These are phyloP conservation scores for Dipodomys stephensi DNA, from an alignment of 2,113 vertebrate genomes.

Conservation along the genomic window DNA sequence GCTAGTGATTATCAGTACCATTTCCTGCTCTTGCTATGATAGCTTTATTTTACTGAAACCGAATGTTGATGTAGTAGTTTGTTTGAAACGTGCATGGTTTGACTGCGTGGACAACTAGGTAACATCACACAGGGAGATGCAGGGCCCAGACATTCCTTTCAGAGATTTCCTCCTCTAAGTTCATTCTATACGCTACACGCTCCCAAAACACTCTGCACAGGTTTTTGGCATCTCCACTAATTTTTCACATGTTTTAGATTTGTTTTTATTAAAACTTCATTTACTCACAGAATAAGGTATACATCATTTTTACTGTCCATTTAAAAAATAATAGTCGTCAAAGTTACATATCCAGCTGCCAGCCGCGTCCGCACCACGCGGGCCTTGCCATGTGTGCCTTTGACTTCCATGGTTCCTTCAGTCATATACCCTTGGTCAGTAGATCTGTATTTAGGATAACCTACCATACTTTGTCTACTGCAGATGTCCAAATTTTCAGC, in stretches of 20 bases:
- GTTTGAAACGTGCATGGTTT: background rate
- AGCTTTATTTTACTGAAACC: background rate
- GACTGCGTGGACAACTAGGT: background rate
- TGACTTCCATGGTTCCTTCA: background rate
- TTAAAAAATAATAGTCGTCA: background rate
- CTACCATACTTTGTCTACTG: background rate
- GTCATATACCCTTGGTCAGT: background rate
- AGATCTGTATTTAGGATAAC: background rate
- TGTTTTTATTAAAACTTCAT: conserved; percentile 40
- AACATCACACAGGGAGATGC: background rate
- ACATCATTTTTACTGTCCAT: background rate
- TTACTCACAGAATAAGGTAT: background rate
- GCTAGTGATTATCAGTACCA: background rate
- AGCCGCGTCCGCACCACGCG: background rate
- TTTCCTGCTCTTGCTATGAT: background rate
- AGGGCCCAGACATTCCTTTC: background rate
- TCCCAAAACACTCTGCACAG: background rate
- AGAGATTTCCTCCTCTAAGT: background rate
- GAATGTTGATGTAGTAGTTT: background rate
- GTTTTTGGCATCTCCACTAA: background rate
- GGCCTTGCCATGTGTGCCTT: background rate
- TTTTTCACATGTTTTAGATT: background rate
- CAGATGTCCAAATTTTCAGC: background rate
- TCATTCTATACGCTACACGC: background rate
- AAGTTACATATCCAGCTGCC: background rate